These are phyloP conservation scores for Heteronetta atricapilla DNA, from an alignment of 2,113 vertebrate genomes.

Conservation along the genomic window DNA sequence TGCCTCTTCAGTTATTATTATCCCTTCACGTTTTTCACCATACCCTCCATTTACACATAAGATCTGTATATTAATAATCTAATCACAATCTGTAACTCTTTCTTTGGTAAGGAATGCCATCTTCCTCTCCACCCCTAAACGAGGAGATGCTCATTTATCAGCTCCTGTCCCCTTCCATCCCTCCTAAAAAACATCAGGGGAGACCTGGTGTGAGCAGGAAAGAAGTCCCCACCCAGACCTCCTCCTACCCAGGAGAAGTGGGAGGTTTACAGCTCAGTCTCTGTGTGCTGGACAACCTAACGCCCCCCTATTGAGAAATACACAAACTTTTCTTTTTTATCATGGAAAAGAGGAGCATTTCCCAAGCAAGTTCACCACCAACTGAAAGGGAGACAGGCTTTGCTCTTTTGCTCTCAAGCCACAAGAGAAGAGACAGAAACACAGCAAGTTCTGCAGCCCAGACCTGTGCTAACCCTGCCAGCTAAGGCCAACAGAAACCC, in stretches of 20 bases:
- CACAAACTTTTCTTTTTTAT: neutral
- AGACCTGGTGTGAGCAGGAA: neutral
- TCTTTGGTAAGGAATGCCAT: neutral
- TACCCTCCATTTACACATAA: neutral
- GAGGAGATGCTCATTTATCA: neutral
- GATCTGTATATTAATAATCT: neutral
- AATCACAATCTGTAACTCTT: neutral
- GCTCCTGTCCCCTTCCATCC: neutral
- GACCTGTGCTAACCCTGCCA: neutral
- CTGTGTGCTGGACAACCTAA: neutral
- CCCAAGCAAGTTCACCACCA: neutral
- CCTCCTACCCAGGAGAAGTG: neutral
- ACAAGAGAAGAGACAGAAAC: neutral
- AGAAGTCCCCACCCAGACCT: neutral
- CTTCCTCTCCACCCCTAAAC: neutral
- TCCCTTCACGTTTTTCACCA: neutral
- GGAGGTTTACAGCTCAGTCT: neutral
- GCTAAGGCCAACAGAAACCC: neutral
- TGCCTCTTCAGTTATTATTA: neutral
- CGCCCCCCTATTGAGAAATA: neutral
- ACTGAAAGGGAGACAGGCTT: neutral
- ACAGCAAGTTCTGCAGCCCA: neutral
- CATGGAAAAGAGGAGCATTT: neutral
- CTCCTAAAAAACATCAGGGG: neutral
- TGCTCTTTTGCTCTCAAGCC: neutral